Evolutionary conservation across 2,113 vertebrate species (phyloP).

Genomic region (Crypturellus undulatus): DNA sequence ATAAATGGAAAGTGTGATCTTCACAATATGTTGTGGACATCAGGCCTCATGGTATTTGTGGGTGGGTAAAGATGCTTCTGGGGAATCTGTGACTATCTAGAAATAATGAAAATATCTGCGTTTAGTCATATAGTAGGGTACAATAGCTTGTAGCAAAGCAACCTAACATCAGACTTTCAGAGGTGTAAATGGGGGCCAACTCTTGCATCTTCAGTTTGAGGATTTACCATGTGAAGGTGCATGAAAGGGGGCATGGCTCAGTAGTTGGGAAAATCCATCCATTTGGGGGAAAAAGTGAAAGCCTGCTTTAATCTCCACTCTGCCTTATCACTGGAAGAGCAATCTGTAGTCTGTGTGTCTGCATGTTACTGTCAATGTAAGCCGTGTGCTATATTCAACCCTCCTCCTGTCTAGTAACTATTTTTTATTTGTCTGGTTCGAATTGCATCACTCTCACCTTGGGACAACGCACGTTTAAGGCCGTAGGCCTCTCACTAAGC

Average conservation of each 20-base stretch:
- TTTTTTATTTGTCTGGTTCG: not conserved
- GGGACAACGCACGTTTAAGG: not conserved
- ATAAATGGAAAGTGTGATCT: not conserved
- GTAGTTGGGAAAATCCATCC: not conserved
- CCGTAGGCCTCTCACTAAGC: not conserved
- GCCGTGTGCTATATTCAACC: not conserved
- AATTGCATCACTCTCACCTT: not conserved
- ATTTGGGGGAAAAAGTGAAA: not conserved
- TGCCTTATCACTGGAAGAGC: not conserved
- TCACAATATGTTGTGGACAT: not conserved
- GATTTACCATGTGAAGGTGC: fast-evolving
- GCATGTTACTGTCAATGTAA: not conserved
- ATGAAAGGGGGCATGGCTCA: not conserved
- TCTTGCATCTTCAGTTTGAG: not conserved
- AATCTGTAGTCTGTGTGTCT: not conserved
- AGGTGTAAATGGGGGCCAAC: not conserved
- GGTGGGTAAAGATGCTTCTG: not conserved
- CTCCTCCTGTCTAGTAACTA: not conserved
- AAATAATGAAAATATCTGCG: not conserved
- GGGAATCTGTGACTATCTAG: not conserved
- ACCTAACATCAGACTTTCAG: not conserved
- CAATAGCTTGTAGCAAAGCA: not conserved
- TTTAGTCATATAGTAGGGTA: not conserved
- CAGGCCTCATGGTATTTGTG: not conserved
- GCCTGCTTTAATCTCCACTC: not conserved